Evolutionary conservation across 2,797 vertebrate species (phyloP).

Genomic region (Orestias chungarensis): DNA sequence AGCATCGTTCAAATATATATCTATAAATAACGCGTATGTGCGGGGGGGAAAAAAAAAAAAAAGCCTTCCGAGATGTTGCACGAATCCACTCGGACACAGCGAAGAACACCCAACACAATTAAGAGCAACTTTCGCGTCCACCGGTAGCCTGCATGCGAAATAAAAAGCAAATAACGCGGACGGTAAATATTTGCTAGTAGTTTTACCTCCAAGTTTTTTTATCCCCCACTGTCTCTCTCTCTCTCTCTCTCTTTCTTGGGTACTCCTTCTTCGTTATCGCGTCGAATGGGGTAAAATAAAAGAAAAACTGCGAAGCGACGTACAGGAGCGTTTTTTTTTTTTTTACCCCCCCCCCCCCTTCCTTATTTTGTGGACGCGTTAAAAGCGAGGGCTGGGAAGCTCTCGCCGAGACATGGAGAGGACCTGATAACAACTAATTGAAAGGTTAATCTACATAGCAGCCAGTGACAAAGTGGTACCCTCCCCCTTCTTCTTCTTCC

Average conservation of each 20-base stretch:
- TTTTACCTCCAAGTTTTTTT: constrained; percentile 82
- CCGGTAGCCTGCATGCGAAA: constrained; percentile 46
- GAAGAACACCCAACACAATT: constrained; percentile 62
- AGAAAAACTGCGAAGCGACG: constrained; percentile 68
- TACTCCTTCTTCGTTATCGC: constrained; percentile 78
- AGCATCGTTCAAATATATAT: no score
- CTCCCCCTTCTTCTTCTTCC: constrained; percentile 85
- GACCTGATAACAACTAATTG: constrained; percentile 95
- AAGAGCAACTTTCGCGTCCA: constrained; percentile 67
- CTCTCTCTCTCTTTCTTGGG: constrained; percentile 61
- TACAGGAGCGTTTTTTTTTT: constrained; percentile 67
- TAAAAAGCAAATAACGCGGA: constrained; percentile 49
- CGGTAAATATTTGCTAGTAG: constrained; percentile 76
- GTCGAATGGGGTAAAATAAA: constrained; percentile 72
- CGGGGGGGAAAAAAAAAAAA: no score
- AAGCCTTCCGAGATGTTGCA: constrained; percentile 12
- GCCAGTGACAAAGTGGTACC: constrained; percentile 94
- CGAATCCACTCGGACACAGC: constrained; percentile 25
- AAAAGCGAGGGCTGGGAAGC: constrained; percentile 76
- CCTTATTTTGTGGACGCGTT: constrained; percentile 56
- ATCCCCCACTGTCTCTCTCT: constrained; percentile 53
- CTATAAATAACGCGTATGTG: no score
- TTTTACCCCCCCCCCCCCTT: no score
- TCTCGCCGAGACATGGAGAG: constrained; percentile 83
- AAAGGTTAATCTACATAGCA: constrained; percentile 97